These are phyloP conservation scores for Mactra quadrangularis DNA, from an alignment of 1,140 invertebrate genomes.

Conservation along the genomic window DNA sequence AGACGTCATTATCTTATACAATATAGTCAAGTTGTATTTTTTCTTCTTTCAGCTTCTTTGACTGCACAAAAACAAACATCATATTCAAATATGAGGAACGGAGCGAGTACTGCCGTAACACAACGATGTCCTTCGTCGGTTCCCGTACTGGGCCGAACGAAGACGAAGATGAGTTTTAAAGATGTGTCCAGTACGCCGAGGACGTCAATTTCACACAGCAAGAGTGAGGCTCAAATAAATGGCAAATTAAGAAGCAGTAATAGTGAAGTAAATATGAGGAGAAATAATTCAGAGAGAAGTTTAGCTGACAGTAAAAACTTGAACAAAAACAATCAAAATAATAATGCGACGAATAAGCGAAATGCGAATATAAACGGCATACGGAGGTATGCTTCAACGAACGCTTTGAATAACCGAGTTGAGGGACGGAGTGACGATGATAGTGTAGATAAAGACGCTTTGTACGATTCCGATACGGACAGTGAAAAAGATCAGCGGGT, in stretches of 20 bases:
- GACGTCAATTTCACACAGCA: constrained; percentile 5
- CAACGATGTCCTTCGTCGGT: constrained; percentile 3
- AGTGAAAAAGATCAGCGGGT: constrained; percentile 67
- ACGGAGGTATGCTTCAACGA: constrained; percentile 64
- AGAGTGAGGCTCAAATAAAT: constrained; percentile 20
- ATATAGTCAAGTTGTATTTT: too few species aligned
- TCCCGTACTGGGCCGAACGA: not conserved
- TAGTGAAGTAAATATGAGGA: not conserved
- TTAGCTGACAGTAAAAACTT: constrained; percentile 18
- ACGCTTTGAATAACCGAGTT: constrained; percentile 54
- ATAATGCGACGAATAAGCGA: constrained; percentile 53
- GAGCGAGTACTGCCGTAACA: constrained; percentile 19
- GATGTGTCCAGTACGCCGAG: constrained; percentile 5
- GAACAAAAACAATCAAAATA: constrained; percentile 54
- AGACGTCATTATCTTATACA: too few species aligned
- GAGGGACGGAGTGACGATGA: constrained; percentile 29
- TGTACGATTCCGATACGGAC: constrained; percentile 64
- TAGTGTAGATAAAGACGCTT: constrained; percentile 25
- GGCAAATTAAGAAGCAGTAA: not conserved
- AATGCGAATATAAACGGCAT: constrained; percentile 66
- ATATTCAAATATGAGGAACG: constrained; percentile 56
- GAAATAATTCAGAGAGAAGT: constrained; percentile 46
- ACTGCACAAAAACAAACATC: constrained; percentile 57
- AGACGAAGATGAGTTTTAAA: constrained; percentile 9
- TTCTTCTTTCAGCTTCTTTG: too few species aligned